Evolutionary conservation across 1,140 invertebrate genomes (phyloP).

Genomic region (Sycophila sp.): DNA sequence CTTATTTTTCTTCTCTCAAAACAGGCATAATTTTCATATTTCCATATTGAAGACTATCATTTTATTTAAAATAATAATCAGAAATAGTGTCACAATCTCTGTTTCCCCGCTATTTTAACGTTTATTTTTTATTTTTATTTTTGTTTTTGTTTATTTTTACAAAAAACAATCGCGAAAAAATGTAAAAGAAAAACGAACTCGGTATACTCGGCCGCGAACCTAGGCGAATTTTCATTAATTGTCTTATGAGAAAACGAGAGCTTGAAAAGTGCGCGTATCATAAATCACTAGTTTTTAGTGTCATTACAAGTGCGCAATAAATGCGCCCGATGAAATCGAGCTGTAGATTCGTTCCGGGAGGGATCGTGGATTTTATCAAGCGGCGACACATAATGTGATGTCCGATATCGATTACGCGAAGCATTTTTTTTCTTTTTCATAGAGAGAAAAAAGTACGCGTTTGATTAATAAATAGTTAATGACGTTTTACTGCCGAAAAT

Average conservation of each 20-base stretch:
- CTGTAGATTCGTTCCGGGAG: constrained; percentile 7
- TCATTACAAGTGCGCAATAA: constrained; percentile 34
- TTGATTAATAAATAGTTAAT: background rate
- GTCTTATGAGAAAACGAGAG: constrained; percentile 7
- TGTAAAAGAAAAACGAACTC: background rate
- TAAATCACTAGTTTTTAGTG: constrained; percentile 31
- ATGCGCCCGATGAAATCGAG: constrained; percentile 1
- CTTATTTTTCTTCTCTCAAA: too few relatives aligned
- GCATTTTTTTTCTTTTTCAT: background rate
- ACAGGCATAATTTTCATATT: background rate
- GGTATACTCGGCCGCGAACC: constrained; percentile 24
- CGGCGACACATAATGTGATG: background rate
- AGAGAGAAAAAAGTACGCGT: background rate
- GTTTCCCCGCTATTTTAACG: background rate
- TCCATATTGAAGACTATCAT: background rate
- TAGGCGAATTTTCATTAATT: constrained; percentile 9
- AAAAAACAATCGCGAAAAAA: background rate
- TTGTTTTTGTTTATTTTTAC: background rate
- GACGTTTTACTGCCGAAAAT: background rate
- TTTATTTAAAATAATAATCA: background rate
- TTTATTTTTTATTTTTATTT: background rate
- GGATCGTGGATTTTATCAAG: constrained; percentile 18
- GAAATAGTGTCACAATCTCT: background rate
- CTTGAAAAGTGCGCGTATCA: background rate
- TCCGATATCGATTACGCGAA: background rate